Evolutionary conservation across 2,113 vertebrate species (phyloP).

Genomic region (Erinaceus europaeus): DNA sequence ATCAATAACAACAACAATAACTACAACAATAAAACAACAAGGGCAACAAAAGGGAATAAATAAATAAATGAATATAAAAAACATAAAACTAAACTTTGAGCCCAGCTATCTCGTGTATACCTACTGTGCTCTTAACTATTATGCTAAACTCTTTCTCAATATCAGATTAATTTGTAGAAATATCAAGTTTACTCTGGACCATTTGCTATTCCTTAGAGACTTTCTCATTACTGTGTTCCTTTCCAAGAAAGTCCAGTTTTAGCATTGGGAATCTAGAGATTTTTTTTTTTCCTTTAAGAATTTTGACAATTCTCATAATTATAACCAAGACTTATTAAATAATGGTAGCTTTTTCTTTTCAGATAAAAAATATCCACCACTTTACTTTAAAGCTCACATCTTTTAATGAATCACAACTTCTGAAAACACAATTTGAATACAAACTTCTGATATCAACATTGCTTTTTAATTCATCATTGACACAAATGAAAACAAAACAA

Average conservation of each 20-base stretch:
- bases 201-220: neutral
- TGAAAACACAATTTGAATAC: neutral
- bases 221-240: neutral
- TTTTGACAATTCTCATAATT: neutral
- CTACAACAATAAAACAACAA: too few relatives aligned
- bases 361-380: neutral
- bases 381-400: neutral
- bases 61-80: too few relatives aligned
- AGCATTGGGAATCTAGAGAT: accelerated
- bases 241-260: neutral
- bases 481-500: neutral
- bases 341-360: neutral
- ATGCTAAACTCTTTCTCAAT: neutral
- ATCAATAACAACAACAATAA: too few relatives aligned
- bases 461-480: neutral
- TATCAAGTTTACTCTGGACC: neutral
- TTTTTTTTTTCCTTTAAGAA: neutral
- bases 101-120: neutral
- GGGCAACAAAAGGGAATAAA: too few relatives aligned
- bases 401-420: neutral
- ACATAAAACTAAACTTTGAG: neutral
- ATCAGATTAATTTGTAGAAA: neutral
- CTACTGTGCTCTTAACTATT: neutral
- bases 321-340: neutral
- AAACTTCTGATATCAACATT: neutral